Conservation (phyloP, 2,797 vertebrate species). For the Gorsachius magnificus region DNA sequence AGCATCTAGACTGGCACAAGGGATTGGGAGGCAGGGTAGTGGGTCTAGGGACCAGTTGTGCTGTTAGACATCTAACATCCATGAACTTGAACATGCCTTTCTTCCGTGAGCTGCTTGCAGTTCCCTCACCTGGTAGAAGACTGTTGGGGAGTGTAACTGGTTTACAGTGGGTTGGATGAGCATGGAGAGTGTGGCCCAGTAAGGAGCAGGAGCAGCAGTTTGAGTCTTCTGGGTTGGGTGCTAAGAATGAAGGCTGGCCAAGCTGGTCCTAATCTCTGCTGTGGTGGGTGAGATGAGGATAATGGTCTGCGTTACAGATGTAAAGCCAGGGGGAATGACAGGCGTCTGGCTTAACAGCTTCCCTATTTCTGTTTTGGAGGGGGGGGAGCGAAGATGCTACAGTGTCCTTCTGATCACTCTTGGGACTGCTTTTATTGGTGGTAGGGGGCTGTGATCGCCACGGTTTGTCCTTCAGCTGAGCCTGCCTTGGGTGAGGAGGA, state of each 20-base stretch:
- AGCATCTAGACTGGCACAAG: background rate
- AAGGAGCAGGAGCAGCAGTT: background rate
- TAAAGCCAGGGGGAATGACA: background rate
- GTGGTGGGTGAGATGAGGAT: background rate
- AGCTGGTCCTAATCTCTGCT: background rate
- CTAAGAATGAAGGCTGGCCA: background rate
- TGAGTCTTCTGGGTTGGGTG: background rate
- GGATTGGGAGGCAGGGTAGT: background rate
- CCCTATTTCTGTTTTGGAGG: background rate
- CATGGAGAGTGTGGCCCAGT: background rate
- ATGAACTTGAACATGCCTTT: rapidly evolving
- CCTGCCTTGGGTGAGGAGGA: background rate
- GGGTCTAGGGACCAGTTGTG: background rate
- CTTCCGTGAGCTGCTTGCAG: background rate
- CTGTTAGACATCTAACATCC: rapidly evolving
- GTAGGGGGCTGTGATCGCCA: background rate
- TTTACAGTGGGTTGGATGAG: rapidly evolving
- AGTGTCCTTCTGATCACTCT: background rate
- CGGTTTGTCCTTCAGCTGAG: background rate
- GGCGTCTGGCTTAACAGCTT: background rate
- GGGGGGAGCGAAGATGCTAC: background rate
- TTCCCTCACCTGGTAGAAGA: background rate
- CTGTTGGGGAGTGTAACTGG: background rate
- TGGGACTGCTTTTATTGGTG: background rate
- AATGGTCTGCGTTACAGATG: background rate